These are phyloP conservation scores for Cerastoderma edule DNA, from an alignment of 2,888 invertebrate genomes.

Conservation along the genomic window DNA sequence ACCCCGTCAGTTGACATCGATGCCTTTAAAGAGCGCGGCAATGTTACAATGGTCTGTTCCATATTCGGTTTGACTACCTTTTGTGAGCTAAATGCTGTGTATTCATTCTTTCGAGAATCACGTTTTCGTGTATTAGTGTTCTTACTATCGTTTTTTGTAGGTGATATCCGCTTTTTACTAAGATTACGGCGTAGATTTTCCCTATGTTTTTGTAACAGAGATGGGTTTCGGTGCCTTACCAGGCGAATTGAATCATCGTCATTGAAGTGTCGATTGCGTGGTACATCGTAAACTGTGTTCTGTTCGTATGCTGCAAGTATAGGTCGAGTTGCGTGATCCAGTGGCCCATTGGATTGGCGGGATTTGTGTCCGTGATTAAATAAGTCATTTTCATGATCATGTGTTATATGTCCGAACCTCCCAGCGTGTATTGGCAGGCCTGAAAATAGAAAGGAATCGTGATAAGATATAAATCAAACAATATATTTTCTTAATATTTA, in stretches of 20 bases:
- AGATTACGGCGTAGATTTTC: background rate
- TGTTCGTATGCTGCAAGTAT: background rate
- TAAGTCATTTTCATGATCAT: conserved; percentile 31
- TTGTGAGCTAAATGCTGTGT: background rate
- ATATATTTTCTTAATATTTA: too few species aligned
- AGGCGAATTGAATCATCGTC: background rate
- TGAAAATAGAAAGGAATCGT: too few species aligned
- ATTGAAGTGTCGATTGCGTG: conserved; percentile 21
- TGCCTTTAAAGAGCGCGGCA: background rate
- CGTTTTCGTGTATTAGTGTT: background rate
- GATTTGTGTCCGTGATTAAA: background rate
- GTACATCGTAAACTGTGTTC: conserved; percentile 24
- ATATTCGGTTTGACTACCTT: background rate
- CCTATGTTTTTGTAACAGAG: background rate
- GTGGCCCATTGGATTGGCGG: background rate
- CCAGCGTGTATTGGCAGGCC: conserved; percentile 36
- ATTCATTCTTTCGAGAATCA: background rate
- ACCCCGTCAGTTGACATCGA: background rate
- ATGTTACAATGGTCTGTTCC: background rate
- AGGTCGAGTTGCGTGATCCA: background rate
- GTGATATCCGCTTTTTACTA: background rate
- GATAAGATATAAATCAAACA: too few species aligned
- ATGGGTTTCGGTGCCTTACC: background rate
- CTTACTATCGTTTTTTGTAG: background rate
- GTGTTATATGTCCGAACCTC: conserved; percentile 27